Percentiles rank a stretch among this genome's conserved stretches.
Evolutionary conservation across 2,113 vertebrate genomes (phyloP).

Genomic region (Alouatta palliata): DNA sequence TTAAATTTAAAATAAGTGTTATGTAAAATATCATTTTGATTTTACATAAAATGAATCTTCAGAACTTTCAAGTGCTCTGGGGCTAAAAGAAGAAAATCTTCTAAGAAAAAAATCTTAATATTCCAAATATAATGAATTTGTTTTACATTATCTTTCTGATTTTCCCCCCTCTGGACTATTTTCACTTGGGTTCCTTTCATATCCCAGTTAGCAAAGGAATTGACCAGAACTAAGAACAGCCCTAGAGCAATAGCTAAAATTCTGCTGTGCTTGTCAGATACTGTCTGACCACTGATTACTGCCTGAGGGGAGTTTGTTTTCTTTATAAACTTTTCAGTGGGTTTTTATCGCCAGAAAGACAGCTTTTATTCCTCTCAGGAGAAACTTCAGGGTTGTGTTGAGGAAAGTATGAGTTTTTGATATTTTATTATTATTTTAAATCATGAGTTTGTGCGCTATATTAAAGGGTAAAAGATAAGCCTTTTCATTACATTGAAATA

Average conservation of each 20-base stretch:
- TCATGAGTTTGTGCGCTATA: neutral
- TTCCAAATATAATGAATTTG: constrained; percentile 66
- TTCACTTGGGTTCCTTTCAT: constrained; percentile 74
- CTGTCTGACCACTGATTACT: constrained; percentile 74
- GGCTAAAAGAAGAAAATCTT: constrained; percentile 47
- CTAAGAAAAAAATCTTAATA: constrained; percentile 46
- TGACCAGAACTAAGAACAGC: constrained; percentile 75
- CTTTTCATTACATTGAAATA: neutral
- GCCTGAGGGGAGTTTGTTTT: constrained; percentile 60
- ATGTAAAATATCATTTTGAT: constrained; percentile 64
- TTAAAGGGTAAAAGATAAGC: neutral
- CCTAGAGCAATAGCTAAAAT: constrained; percentile 62
- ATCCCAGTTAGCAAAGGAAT: constrained; percentile 76
- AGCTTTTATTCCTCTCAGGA: neutral
- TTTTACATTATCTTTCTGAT: constrained; percentile 64
- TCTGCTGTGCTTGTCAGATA: constrained; percentile 79
- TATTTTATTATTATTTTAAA: neutral
- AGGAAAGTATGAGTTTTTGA: neutral
- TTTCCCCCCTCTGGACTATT: constrained; percentile 20
- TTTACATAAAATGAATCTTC: constrained; percentile 66
- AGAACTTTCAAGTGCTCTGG: neutral
- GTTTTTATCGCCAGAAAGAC: constrained; percentile 58
- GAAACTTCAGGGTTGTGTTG: neutral
- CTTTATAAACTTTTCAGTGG: constrained; percentile 69
- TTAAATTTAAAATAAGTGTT: constrained; percentile 14